Conservation (phyloP, 2,888 invertebrate genomes). For the Oeneis ivallda region DNA sequence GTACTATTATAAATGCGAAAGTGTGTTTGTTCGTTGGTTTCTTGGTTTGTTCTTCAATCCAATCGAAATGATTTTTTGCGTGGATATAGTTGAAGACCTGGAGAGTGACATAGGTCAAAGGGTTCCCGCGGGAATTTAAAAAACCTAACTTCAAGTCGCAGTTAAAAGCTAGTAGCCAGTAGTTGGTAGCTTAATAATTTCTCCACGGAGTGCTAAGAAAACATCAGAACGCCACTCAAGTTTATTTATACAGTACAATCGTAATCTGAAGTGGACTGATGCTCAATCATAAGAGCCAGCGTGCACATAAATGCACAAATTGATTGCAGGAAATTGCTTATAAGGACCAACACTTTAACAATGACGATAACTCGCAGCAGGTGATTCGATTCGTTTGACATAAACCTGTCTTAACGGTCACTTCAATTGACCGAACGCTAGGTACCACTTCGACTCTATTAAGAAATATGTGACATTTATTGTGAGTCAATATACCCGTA, state of each 20-base stretch:
- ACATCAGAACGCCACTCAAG: constrained; percentile 21
- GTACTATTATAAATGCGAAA: too few species aligned
- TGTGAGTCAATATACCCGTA: constrained; percentile 78
- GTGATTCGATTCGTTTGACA: constrained; percentile 38
- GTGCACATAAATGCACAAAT: constrained; percentile 27
- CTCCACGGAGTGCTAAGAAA: constrained; percentile 18
- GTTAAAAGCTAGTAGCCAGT: not conserved
- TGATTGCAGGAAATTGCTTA: constrained; percentile 36
- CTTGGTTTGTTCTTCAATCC: too few species aligned
- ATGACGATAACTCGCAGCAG: constrained; percentile 35
- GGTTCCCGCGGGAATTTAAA: too few species aligned
- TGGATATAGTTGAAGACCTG: too few species aligned
- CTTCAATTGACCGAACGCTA: constrained; percentile 42
- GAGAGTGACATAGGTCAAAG: too few species aligned
- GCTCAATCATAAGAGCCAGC: constrained; percentile 14
- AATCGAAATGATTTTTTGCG: too few species aligned
- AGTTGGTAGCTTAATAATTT: constrained; percentile 5
- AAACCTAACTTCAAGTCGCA: too few species aligned
- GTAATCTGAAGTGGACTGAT: constrained; percentile 18
- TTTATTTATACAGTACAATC: constrained; percentile 26
- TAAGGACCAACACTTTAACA: constrained; percentile 34
- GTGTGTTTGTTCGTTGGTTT: too few species aligned
- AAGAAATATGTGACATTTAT: constrained; percentile 79
- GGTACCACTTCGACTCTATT: constrained; percentile 56
- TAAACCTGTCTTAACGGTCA: constrained; percentile 42